A percentile compares a stretch with the other conserved stretches of the same genome.
These are phyloP conservation scores for Cossypha polioptera DNA, from an alignment of 2,797 vertebrate species.

Conservation along the genomic window DNA sequence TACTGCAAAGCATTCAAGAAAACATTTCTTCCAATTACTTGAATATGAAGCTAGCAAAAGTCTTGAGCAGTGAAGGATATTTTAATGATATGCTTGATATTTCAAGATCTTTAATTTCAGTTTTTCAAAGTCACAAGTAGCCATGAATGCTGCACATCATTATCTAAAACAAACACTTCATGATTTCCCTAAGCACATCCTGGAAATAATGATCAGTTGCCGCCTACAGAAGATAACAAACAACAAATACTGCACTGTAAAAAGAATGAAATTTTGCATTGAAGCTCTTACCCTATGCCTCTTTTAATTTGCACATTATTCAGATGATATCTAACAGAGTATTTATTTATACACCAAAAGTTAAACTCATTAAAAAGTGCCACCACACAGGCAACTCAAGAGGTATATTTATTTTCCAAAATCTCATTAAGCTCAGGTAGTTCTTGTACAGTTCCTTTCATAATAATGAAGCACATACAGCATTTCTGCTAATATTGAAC, in stretches of 20 bases:
- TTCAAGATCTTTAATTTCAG: conserved; percentile 47
- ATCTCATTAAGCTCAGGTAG: conserved; percentile 52
- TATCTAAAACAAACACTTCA: conserved; percentile 61
- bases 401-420: conserved; percentile 47
- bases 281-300: neutral
- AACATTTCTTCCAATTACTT: conserved; percentile 48
- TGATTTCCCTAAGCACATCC: conserved; percentile 51
- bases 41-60: conserved; percentile 52
- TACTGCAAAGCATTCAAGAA: conserved; percentile 19
- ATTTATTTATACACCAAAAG: conserved; percentile 34
- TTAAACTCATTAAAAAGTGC: conserved; percentile 44
- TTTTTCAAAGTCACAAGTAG: conserved; percentile 46
- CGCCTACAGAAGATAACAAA: conserved; percentile 48
- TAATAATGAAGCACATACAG: neutral
- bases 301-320: conserved; percentile 36
- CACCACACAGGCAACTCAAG: neutral
- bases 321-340: conserved; percentile 16
- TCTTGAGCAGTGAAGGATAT: conserved; percentile 18
- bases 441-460: neutral
- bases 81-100: conserved; percentile 44
- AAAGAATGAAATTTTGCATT: conserved; percentile 5
- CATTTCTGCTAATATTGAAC: neutral
- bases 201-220: conserved; percentile 60
- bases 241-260: conserved; percentile 42
- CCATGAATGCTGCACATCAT: conserved; percentile 39